These are phyloP conservation scores for Agrochola lychnidis DNA, from an alignment of 2,888 invertebrate genomes.

Conservation along the genomic window DNA sequence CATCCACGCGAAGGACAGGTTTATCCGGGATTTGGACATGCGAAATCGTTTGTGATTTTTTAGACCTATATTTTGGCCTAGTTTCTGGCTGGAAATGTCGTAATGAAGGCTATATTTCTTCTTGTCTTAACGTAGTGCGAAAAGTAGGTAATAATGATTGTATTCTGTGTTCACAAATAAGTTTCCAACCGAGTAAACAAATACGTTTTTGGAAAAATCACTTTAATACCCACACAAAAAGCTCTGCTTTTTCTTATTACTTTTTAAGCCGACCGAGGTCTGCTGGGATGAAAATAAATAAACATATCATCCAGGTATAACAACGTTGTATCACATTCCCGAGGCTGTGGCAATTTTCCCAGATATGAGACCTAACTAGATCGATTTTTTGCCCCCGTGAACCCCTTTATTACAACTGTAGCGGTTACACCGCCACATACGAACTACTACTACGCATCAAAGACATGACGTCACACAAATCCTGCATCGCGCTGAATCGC, in stretches of 20 bases:
- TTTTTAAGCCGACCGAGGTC: no score
- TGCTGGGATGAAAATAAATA: no score
- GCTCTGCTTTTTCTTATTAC: neutral
- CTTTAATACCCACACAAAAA: neutral
- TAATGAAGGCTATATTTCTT: slow-evolving; percentile 15
- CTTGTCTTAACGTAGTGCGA: slow-evolving; percentile 4
- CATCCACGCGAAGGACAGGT: slow-evolving; percentile 58
- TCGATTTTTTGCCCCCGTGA: no score
- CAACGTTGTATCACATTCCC: no score
- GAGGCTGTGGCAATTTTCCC: no score
- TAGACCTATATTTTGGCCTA: slow-evolving; percentile 13
- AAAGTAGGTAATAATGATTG: neutral
- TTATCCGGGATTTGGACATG: slow-evolving; percentile 54
- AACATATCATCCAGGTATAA: no score
- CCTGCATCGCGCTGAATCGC: no score
- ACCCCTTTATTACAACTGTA: no score
- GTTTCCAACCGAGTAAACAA: neutral
- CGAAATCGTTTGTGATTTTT: slow-evolving; percentile 60
- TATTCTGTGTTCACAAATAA: neutral
- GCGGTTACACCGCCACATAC: no score
- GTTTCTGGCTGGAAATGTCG: slow-evolving; percentile 3
- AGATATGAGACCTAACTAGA: no score
- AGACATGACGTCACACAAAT: no score
- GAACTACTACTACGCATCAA: no score
- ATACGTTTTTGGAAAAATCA: neutral